Evolutionary conservation across 2,888 invertebrate genomes (phyloP), one percentile per base, ranked within the genome.

Genomic region (Athrips mouffetella): DNA sequence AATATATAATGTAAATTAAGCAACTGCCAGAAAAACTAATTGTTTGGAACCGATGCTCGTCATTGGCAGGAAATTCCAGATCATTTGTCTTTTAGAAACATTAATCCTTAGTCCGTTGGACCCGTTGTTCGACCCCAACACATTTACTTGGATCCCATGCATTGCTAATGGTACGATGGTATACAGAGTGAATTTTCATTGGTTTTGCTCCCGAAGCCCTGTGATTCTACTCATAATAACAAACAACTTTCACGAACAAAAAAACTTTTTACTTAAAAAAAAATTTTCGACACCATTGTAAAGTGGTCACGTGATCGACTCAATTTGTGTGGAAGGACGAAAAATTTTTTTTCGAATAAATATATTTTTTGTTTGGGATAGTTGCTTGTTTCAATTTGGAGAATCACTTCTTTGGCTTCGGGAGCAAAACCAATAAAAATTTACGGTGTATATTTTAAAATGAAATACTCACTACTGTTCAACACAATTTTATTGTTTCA

Each of bases 401-500:
- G n/a, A n/a, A n/a, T n/a, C n/a, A n/a, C n/a, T n/a, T n/a, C n/a
- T n/a, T n/a, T n/a, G n/a, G n/a, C n/a, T n/a, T n/a, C n/a, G n/a
- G n/a, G n/a, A n/a, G n/a, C n/a, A n/a, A n/a, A n/a, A n/a, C n/a
- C n/a, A n/a, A n/a, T n/a, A n/a, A n/a, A n/a, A n/a, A n/a, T n/a
- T n/a, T n/a, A n/a, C n/a, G n/a, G n/a, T n/a, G n/a, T n/a, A n/a
- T n/a, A n/a, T n/a, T 11, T 13, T 47, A 31, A 55, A 55, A 55
- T 59, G 60, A 57, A 62, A 47, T 60, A 59, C 57, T 27, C n/a
- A 39, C 1, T 47, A 57, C 53, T 70, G 64, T 71, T 80, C 78
- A 80, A 86, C 87, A 86, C 85, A 85, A 84, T 86, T 88, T 87
- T 86, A 87, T 86, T 88, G 84, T 88, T 80, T 84, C 78, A 84